Evolutionary conservation across 2,888 invertebrate species (phyloP), one percentile per base, ranked within the genome.

Genomic region (Odontothrips loti): DNA sequence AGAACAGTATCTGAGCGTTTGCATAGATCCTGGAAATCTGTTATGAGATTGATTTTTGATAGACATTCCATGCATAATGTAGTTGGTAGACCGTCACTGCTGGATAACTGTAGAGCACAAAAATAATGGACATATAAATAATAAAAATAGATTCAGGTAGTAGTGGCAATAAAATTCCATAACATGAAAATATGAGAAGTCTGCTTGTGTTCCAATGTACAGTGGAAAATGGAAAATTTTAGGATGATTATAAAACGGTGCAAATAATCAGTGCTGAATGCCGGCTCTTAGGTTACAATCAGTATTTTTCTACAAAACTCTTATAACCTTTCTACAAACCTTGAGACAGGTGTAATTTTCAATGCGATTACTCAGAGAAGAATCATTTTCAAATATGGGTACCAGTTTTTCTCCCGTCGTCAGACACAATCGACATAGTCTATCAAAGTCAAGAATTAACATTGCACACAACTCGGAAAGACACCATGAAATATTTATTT

Each of bases 301-400:
- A 43, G 34, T 2, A 43, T 4, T 2, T 4, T 43, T 43, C 34
- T 6, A 43, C 34, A 43, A 43, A 43, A 43, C 2, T 43, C 34
- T 43, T 43, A 43, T 43, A 43, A 43, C 34, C 34, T 43, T 43
- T 43, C 58, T 58, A 75, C 27, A 75, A 75, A 75, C 68, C 68
- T 75, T 75, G 1, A 75, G 23, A 75, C 68, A 75, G 27, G 68
- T 75, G 68, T 27, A 75, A 27, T 75, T 75, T 27, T 75, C 68
- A 27, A 75, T 75, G 12, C 68, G 68, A 75, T 27, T 27, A 12
- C 27, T 11, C 23, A 75, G 12, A 75, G 23, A 11, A 23, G 68
- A 27, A n/a, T 12, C 27, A 9, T 75, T 27, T 23, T 27, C 27
- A 27, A 75, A 75, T 27, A 75, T 27, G 27, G 68, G 68, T 12